These are phyloP conservation scores for Trachops cirrhosus DNA, from an alignment of 2,797 vertebrate species.

Conservation along the genomic window DNA sequence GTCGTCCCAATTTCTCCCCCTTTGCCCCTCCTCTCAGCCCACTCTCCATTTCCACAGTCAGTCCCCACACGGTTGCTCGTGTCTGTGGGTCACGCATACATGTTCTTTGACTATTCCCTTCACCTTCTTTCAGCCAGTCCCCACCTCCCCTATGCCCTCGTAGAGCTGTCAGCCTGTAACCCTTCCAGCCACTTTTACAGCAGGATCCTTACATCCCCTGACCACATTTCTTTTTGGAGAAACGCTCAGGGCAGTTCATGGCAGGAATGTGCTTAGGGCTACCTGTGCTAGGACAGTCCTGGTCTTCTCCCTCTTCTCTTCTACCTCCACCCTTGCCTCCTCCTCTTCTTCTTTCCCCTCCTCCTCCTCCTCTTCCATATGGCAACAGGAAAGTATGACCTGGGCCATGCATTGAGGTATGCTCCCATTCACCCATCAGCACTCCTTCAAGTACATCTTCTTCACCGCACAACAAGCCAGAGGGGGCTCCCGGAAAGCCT, in stretches of 20 bases:
- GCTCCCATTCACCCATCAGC: background rate
- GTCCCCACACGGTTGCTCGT: no score
- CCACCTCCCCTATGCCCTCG: background rate
- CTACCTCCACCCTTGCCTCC: background rate
- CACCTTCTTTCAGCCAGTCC: background rate
- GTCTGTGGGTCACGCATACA: no score
- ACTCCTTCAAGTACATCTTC: background rate
- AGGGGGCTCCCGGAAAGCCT: background rate
- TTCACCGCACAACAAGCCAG: background rate
- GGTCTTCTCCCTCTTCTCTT: background rate
- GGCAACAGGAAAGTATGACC: background rate
- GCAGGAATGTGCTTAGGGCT: background rate
- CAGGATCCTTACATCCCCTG: background rate
- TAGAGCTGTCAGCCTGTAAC: background rate
- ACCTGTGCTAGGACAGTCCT: background rate
- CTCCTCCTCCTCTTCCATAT: background rate
- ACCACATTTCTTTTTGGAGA: background rate
- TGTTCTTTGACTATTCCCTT: background rate
- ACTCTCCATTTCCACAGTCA: background rate
- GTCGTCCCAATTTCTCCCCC: background rate
- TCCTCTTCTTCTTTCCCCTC: background rate
- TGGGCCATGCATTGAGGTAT: background rate
- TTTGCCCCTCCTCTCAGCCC: background rate
- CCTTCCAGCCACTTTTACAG: background rate
- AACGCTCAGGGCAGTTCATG: background rate